Conservation (phyloP, 1,140 invertebrate genomes). For the Drosophila pachea region DNA sequence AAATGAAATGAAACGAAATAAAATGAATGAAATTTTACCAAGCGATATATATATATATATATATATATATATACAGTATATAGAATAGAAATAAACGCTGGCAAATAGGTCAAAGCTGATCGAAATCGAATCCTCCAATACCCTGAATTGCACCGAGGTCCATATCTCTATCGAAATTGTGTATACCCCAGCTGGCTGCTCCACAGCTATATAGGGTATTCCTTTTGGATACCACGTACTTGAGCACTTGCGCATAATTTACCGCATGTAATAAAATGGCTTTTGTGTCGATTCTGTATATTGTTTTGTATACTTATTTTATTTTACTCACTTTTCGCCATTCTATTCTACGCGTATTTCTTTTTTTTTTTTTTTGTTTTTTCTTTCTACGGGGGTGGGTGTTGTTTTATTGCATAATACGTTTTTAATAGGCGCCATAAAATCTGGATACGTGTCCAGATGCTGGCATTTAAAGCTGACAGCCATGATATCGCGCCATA, state of each 20-base stretch:
- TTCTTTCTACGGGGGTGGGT: conserved; percentile 5
- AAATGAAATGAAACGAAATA: conserved; percentile 29
- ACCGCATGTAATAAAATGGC: conserved; percentile 65
- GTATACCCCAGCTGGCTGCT: background rate
- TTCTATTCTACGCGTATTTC: no score
- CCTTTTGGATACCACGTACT: conserved; percentile 7
- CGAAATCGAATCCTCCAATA: background rate
- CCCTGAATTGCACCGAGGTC: background rate
- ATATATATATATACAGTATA: no score
- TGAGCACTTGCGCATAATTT: conserved; percentile 57
- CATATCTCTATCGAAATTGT: background rate
- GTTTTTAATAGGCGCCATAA: conserved; percentile 60
- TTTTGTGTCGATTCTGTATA: conserved; percentile 66
- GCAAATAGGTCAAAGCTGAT: conserved; percentile 15
- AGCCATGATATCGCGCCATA: conserved; percentile 3
- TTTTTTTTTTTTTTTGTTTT: conserved; percentile 30
- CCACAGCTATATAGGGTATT: conserved; percentile 4
- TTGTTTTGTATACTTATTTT: conserved; percentile 60
- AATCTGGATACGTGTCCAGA: conserved; percentile 28
- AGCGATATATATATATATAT: no score
- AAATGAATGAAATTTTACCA: no score
- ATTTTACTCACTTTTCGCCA: conserved; percentile 37
- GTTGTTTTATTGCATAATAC: conserved; percentile 62
- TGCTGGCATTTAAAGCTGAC: conserved; percentile 50
- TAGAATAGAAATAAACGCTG: conserved; percentile 45